Conservation (phyloP, 2,797 vertebrate species). For the Acestrorhynchus altus region DNA sequence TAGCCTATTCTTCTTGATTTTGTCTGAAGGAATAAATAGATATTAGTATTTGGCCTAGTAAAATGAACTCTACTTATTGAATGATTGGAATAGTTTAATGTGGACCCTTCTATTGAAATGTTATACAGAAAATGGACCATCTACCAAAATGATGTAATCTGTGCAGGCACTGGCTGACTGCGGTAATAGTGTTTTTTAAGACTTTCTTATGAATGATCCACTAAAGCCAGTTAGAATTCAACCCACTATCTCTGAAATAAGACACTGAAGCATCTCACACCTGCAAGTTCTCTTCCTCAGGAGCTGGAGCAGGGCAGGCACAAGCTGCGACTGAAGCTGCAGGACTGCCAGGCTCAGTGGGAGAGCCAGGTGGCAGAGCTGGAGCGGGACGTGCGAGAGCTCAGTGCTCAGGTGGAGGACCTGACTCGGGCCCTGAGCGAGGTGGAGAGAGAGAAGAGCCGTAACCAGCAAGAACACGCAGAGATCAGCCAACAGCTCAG, state of each 20-base stretch:
- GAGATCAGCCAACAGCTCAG: constrained; percentile 70
- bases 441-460: constrained; percentile 71
- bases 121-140: too few relatives aligned
- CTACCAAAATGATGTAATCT: too few relatives aligned
- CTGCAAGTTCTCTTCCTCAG: constrained; percentile 56
- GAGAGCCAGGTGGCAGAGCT: constrained; percentile 80
- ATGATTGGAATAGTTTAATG: too few relatives aligned
- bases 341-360: constrained; percentile 75
- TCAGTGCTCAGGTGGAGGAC: constrained; percentile 70
- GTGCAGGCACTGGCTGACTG: neutral
- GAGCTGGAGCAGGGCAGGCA: constrained; percentile 80
- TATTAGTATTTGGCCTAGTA: too few relatives aligned
- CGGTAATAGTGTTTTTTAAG: neutral
- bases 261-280: neutral
- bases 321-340: constrained; percentile 76
- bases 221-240: neutral
- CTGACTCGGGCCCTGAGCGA: constrained; percentile 69
- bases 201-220: neutral
- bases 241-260: neutral
- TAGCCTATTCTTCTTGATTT: too few relatives aligned
- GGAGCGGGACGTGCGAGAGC: constrained; percentile 76
- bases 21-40: too few relatives aligned
- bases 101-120: too few relatives aligned
- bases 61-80: too few relatives aligned
- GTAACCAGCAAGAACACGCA: constrained; percentile 65